Evolutionary conservation across 1,140 invertebrate genomes (phyloP).

Genomic region (Eufriesea mexicana): DNA sequence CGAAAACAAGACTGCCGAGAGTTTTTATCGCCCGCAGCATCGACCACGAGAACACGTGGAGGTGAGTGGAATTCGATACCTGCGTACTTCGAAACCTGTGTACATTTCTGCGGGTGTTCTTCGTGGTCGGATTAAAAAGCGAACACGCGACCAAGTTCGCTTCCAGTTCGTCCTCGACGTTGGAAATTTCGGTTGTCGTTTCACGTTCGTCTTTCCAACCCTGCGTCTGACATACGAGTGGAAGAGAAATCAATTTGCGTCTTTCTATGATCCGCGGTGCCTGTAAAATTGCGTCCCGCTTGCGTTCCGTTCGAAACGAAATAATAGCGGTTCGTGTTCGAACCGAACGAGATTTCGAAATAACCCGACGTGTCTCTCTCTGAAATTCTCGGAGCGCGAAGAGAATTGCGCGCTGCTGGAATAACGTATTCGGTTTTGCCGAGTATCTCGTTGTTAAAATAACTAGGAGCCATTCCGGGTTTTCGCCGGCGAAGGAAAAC

Average conservation of each 20-base stretch:
- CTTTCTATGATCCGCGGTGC: background rate
- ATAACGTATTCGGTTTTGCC: background rate
- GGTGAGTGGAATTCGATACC: constrained; percentile 15
- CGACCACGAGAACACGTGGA: background rate
- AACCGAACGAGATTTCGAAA: too few relatives aligned
- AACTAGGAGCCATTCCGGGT: background rate
- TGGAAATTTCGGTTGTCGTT: too few relatives aligned
- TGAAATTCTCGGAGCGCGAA: background rate
- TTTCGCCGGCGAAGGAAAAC: background rate
- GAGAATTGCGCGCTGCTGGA: too few relatives aligned
- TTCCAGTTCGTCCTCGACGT: too few relatives aligned
- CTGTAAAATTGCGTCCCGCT: background rate
- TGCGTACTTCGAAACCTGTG: background rate
- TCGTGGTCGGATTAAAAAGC: too few relatives aligned
- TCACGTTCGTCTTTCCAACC: too few relatives aligned
- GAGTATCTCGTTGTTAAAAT: background rate
- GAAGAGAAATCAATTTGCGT: too few relatives aligned
- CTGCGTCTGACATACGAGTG: too few relatives aligned
- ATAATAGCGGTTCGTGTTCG: background rate
- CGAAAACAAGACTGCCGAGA: background rate
- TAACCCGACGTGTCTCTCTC: background rate
- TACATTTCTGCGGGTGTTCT: background rate
- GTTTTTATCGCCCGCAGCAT: too few relatives aligned
- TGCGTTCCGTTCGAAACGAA: background rate
- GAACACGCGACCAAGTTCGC: too few relatives aligned